Conservation (phyloP, 2,888 invertebrate genomes). For the Unio delphinus region DNA sequence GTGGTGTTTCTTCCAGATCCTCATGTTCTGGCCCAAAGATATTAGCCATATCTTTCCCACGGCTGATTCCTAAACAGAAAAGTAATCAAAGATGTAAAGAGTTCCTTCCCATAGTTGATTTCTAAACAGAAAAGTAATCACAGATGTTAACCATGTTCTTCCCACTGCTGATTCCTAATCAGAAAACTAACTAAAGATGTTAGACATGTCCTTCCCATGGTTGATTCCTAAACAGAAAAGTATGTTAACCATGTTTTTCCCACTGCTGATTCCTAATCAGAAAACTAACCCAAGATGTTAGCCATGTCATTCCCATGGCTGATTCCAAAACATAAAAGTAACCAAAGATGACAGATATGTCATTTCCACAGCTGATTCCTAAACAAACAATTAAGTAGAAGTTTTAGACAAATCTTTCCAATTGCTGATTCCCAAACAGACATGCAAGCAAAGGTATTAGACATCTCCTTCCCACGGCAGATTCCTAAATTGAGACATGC, state of each 20-base stretch:
- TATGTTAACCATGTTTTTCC: conserved; percentile 94
- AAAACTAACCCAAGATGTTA: conserved; percentile 78
- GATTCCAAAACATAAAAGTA: conserved; percentile 75
- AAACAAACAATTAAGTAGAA: conserved; percentile 62
- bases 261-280: conserved; percentile 82
- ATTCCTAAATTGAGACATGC: too few species aligned
- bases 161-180: conserved; percentile 84
- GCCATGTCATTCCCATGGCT: conserved; percentile 93
- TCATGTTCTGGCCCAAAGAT: conserved; percentile 83
- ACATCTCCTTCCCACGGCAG: conserved; percentile 46
- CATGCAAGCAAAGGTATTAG: conserved; percentile 79
- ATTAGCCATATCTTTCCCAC: conserved; percentile 94
- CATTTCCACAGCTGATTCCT: neutral
- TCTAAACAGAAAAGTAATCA: conserved; percentile 74
- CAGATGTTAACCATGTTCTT: conserved; percentile 92
- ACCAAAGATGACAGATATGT: neutral
- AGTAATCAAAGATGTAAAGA: conserved; percentile 71
- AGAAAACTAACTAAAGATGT: conserved; percentile 76
- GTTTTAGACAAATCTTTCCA: conserved; percentile 78
- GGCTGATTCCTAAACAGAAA: conserved; percentile 78
- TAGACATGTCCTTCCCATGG: conserved; percentile 93
- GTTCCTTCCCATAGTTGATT: conserved; percentile 91
- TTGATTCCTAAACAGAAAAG: conserved; percentile 78
- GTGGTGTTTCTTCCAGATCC: conserved; percentile 34
- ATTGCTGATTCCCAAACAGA: too few species aligned